phyloP scores from a whole-genome alignment of 2,888 invertebrate genomes.

The Neoscelio sp. region DNA sequence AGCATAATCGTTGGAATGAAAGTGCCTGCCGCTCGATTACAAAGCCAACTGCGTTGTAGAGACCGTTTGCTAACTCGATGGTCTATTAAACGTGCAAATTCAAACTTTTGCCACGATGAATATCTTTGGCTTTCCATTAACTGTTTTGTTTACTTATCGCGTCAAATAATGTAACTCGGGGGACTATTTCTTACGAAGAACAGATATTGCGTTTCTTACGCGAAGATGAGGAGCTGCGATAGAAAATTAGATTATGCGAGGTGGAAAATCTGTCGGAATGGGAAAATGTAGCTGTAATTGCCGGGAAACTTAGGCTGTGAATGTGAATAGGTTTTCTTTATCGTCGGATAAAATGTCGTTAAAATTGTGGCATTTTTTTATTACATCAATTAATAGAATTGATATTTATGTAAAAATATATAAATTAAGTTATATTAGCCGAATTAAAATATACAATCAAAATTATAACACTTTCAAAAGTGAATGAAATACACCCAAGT shows the following conservation, averaged over 20 bases:
- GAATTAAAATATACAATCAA: no score
- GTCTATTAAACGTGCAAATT: constrained; percentile 41
- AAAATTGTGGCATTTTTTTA: no score
- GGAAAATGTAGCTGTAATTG: no score
- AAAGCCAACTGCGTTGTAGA: constrained; percentile 7
- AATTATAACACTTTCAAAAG: no score
- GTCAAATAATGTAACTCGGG: constrained; percentile 45
- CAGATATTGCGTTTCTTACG: constrained; percentile 49
- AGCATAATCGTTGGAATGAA: constrained; percentile 23
- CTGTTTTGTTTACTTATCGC: constrained; percentile 60
- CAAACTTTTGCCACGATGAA: constrained; percentile 57
- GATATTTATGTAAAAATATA: no score
- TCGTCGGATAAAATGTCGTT: no score
- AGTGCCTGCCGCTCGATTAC: neutral
- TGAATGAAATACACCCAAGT: no score
- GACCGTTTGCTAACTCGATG: constrained; percentile 17
- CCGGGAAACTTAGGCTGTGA: no score
- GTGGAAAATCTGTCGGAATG: no score
- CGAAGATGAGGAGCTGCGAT: neutral
- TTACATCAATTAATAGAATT: no score
- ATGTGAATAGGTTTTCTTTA: no score
- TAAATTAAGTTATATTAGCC: no score
- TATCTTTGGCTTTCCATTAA: constrained; percentile 56
- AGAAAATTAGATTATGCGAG: constrained; percentile 35
- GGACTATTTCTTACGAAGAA: constrained; percentile 21